phyloP scores from a whole-genome alignment of 2,113 vertebrate species.

The Ophthalmolycus amberensis region DNA sequence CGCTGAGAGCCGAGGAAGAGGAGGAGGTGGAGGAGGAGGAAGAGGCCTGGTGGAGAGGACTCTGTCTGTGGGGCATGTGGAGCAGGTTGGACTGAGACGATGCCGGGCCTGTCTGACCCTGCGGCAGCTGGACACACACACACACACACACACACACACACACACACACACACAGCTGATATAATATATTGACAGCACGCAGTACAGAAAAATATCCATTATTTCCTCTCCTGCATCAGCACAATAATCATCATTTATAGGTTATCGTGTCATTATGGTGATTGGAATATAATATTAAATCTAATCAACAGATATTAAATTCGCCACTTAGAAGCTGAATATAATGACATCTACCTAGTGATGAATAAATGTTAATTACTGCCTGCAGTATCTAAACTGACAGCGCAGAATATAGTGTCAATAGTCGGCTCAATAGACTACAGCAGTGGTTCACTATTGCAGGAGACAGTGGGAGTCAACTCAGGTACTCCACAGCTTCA shows the following conservation, averaged over 20 bases:
- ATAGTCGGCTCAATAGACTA: constrained; percentile 37
- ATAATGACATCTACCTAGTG: constrained; percentile 56
- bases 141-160: constrained; percentile 43
- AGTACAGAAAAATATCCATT: constrained; percentile 14
- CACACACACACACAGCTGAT: constrained; percentile 47
- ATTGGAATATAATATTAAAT: constrained; percentile 39
- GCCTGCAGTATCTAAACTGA: constrained; percentile 55
- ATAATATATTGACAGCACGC: constrained; percentile 29
- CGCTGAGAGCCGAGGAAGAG: constrained; percentile 97
- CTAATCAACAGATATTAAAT: constrained; percentile 65
- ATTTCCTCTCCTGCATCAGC: constrained; percentile 21
- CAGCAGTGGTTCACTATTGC: constrained; percentile 17
- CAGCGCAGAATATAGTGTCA: constrained; percentile 46
- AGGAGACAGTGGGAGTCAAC: constrained; percentile 34
- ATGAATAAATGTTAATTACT: constrained; percentile 55
- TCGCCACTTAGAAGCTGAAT: constrained; percentile 55
- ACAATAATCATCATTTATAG: constrained; percentile 42
- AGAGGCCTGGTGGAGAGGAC: constrained; percentile 93
- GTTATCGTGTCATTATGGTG: constrained; percentile 53
- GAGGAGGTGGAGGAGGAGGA: constrained; percentile 95
- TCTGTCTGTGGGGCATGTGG: constrained; percentile 94
- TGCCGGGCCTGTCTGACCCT: constrained; percentile 89
- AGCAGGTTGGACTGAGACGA: constrained; percentile 92
- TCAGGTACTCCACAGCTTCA: constrained; percentile 30
- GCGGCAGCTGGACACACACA: constrained; percentile 81